Percentiles rank a stretch among this genome's conserved stretches.
These are phyloP conservation scores for Argya squamiceps DNA, from an alignment of 2,797 vertebrate species.

Conservation along the genomic window DNA sequence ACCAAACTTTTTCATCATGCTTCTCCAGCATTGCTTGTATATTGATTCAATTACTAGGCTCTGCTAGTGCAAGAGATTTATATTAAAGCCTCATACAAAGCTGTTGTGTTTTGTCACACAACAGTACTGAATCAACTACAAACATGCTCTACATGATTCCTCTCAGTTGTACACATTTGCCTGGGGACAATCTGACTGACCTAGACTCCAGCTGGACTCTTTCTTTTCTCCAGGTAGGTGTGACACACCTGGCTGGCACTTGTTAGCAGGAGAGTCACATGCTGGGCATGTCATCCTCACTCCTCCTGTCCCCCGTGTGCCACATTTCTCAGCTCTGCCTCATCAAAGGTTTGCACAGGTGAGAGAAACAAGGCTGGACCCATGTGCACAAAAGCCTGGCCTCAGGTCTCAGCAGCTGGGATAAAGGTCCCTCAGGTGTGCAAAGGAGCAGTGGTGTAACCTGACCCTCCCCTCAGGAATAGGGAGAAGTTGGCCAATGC, in stretches of 20 bases:
- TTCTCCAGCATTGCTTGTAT: conserved; percentile 40
- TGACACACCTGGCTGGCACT: neutral
- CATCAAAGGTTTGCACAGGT: neutral
- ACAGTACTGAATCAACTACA: conserved; percentile 42
- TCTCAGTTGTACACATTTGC: neutral
- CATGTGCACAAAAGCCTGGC: neutral
- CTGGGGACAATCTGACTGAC: neutral
- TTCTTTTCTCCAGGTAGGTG: neutral
- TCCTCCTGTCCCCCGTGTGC: neutral
- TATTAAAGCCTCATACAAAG: conserved; percentile 45
- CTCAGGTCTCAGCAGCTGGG: neutral
- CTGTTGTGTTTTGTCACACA: conserved; percentile 53
- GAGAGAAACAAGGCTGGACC: rapidly evolving
- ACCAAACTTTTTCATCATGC: conserved; percentile 22
- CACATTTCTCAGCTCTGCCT: neutral
- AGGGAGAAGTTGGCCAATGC: neutral
- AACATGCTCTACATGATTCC: neutral
- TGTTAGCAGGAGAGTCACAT: neutral
- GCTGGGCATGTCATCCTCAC: neutral
- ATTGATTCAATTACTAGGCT: conserved; percentile 70
- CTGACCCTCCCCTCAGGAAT: neutral
- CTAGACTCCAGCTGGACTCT: neutral
- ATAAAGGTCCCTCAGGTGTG: neutral
- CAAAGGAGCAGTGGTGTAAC: neutral
- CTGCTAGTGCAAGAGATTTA: conserved; percentile 62